These are phyloP conservation scores for Tachysurus fulvidraco DNA, from an alignment of 2,113 vertebrate species.

Conservation along the genomic window DNA sequence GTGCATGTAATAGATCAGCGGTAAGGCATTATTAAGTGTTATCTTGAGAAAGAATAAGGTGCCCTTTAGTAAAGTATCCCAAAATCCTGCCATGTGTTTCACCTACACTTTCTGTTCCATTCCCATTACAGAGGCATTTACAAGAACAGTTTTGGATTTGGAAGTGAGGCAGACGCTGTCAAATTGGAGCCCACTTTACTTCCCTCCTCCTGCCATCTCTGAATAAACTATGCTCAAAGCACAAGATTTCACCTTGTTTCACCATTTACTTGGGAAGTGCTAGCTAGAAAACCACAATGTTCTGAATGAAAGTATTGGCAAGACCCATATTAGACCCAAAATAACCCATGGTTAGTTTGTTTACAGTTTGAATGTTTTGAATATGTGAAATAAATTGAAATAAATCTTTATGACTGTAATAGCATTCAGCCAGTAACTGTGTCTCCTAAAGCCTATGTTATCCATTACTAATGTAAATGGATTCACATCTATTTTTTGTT, in stretches of 20 bases:
- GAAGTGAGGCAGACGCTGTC: background rate
- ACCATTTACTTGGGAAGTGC: background rate
- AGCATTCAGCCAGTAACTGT: background rate
- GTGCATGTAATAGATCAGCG: constrained; percentile 22
- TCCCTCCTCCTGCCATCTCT: background rate
- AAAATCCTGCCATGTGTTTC: constrained; percentile 18
- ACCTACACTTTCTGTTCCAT: constrained; percentile 3
- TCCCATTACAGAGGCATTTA: constrained; percentile 3
- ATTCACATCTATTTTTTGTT: background rate
- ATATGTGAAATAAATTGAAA: background rate
- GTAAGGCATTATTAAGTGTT: constrained; percentile 11
- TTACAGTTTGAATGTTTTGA: background rate
- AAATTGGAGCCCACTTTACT: background rate
- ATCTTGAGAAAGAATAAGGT: constrained; percentile 7
- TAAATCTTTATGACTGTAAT: background rate
- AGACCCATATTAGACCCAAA: background rate
- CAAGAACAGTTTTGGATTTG: constrained; percentile 9
- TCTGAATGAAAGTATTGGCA: background rate
- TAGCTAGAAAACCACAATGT: background rate
- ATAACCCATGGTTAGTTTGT: background rate
- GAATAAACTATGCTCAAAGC: background rate
- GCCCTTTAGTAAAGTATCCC: constrained; percentile 20
- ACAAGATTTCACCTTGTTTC: background rate
- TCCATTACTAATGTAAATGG: background rate
- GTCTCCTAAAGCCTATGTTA: too few species aligned